Conservation (phyloP, 2,888 invertebrate species). For the Panopea generosa region DNA sequence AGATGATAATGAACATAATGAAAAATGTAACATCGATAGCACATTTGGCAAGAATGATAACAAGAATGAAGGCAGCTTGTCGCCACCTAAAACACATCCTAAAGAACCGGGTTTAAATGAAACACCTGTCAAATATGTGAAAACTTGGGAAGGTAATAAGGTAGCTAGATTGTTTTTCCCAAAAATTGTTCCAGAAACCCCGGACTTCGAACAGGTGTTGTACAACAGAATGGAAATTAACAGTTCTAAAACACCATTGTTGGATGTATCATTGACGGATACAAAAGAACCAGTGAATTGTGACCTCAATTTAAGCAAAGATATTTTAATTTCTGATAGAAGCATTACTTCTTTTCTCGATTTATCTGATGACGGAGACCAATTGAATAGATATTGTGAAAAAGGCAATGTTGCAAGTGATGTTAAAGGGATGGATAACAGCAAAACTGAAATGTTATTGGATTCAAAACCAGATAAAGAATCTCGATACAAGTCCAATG, state of each 20-base stretch:
- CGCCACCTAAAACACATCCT: too few relatives aligned
- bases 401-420: too few relatives aligned
- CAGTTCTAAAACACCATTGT: neutral
- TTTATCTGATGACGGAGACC: too few relatives aligned
- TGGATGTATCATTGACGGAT: neutral
- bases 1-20: neutral
- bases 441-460: too few relatives aligned
- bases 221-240: neutral
- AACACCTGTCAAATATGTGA: neutral
- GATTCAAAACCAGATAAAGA: too few relatives aligned
- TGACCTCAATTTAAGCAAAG: neutral
- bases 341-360: too few relatives aligned
- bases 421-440: too few relatives aligned
- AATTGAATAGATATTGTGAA: too few relatives aligned
- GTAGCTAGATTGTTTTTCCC: neutral
- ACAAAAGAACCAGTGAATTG: neutral
- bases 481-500: too few relatives aligned
- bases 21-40: neutral
- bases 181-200: conserved; percentile 37
- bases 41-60: neutral
- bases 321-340: neutral
- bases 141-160: neutral
- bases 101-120: too few relatives aligned
- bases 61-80: neutral
- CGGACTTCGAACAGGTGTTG: conserved; percentile 11